Percentiles rank a stretch among this genome's conserved stretches.
These are phyloP conservation scores for Zosterops japonicus DNA, from an alignment of 2,113 vertebrate genomes.

Conservation along the genomic window DNA sequence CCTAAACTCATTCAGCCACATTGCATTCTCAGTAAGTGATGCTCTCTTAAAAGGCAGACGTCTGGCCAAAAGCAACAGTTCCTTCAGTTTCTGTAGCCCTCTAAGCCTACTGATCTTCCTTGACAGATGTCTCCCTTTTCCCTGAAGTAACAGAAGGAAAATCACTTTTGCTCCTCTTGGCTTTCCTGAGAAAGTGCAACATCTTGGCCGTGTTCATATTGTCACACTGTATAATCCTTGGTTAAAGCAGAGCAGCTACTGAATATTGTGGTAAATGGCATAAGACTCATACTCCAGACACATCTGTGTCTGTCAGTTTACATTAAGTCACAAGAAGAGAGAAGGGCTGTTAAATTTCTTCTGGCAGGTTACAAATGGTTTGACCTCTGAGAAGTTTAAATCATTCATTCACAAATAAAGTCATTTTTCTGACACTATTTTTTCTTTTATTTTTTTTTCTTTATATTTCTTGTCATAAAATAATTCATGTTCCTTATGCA, in stretches of 20 bases:
- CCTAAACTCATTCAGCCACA: neutral
- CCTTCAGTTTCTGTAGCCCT: neutral
- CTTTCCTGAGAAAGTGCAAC: neutral
- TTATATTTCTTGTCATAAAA: neutral
- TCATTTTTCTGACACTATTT: neutral
- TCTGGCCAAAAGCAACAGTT: neutral
- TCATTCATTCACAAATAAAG: neutral
- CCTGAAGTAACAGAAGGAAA: neutral
- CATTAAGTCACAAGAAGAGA: neutral
- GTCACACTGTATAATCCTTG: neutral
- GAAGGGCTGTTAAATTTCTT: neutral
- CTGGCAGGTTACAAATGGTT: neutral
- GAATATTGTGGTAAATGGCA: neutral
- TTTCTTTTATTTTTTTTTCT: fast-evolving
- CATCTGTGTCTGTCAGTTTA: neutral
- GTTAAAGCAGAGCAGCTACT: neutral
- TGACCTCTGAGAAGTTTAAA: neutral
- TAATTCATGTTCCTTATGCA: neutral
- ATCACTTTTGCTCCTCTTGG: neutral
- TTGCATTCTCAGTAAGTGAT: neutral
- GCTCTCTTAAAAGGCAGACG: neutral
- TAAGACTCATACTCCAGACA: neutral
- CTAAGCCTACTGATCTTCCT: neutral
- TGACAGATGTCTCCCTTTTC: neutral
- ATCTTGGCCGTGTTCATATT: neutral